Conservation (phyloP, 1,140 invertebrate species). For the Scaptodrosophila lebanonensis region DNA sequence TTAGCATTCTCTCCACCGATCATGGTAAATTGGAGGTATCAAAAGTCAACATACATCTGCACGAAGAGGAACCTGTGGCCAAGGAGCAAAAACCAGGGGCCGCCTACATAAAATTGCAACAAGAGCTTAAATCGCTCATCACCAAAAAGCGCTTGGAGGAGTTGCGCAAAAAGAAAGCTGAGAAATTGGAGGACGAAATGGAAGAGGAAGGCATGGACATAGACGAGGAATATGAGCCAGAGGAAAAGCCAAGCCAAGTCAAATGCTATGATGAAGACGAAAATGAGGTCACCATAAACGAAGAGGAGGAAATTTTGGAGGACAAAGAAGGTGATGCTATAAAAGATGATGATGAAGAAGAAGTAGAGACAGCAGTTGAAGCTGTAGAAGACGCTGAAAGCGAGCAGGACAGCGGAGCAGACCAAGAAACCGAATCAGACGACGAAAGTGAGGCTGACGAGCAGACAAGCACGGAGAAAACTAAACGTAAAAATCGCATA, state of each 20-base stretch:
- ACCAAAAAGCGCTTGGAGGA: constrained; percentile 77
- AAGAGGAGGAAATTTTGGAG: constrained; percentile 57
- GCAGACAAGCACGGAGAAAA: constrained; percentile 2
- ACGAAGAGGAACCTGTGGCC: constrained; percentile 63
- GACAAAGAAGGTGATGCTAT: constrained; percentile 55
- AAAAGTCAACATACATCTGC: constrained; percentile 61
- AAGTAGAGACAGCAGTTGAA: constrained; percentile 23
- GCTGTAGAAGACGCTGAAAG: constrained; percentile 16
- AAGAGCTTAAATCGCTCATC: constrained; percentile 80
- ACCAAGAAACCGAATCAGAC: constrained; percentile 40
- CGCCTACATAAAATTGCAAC: constrained; percentile 79
- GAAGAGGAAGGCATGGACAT: constrained; percentile 42
- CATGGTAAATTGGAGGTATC: constrained; percentile 72
- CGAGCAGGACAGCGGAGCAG: constrained; percentile 2
- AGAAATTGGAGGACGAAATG: constrained; percentile 58
- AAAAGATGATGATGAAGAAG: constrained; percentile 56
- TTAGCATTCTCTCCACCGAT: constrained; percentile 62
- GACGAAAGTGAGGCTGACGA: constrained; percentile 15
- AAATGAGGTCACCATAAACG: constrained; percentile 45
- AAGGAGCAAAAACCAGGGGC: constrained; percentile 80
- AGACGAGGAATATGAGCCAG: constrained; percentile 59
- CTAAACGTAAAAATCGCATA: constrained; percentile 55
- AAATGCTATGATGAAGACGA: constrained; percentile 37
- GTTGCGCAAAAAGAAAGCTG: constrained; percentile 78
- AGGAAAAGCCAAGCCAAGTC: constrained; percentile 54